A percentile compares a stretch with the other conserved stretches of the same genome.
phyloP scores from a whole-genome alignment of 1,140 invertebrate species.

The Coptotermes formosanus region DNA sequence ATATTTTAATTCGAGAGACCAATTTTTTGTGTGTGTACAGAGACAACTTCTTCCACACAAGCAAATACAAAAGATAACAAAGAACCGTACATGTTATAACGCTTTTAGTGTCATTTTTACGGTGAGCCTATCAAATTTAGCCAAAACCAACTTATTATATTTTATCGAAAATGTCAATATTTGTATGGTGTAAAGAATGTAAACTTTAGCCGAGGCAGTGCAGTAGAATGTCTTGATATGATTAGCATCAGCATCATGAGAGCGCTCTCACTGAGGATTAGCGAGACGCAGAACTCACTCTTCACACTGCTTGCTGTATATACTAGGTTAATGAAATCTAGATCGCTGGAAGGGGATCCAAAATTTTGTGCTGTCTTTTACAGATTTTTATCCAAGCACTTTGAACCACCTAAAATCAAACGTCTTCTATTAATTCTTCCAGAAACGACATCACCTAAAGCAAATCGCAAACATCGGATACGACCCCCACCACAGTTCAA shows the following conservation, averaged over 20 bases:
- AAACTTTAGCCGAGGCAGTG: neutral
- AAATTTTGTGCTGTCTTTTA: neutral
- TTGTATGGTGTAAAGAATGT: too few relatives aligned
- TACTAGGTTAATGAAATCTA: neutral
- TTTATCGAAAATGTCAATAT: too few relatives aligned
- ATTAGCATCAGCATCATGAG: neutral
- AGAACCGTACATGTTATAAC: too few relatives aligned
- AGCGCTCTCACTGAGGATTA: neutral
- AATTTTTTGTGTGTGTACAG: too few relatives aligned
- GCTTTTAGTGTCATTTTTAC: too few relatives aligned
- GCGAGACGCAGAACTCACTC: neutral
- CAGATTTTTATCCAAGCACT: neutral
- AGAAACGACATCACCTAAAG: neutral
- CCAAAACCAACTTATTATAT: too few relatives aligned
- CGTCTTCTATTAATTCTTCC: neutral
- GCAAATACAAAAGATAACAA: too few relatives aligned
- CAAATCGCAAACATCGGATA: neutral
- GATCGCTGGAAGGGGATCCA: neutral
- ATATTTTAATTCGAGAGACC: too few relatives aligned
- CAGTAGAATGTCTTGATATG: neutral
- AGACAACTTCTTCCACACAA: too few relatives aligned
- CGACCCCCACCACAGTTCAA: neutral
- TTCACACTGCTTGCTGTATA: neutral
- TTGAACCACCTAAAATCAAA: neutral
- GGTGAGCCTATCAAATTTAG: too few relatives aligned